These are phyloP conservation scores for Auanema freiburgensis DNA, from an alignment of 2,888 invertebrate species.

Conservation along the genomic window DNA sequence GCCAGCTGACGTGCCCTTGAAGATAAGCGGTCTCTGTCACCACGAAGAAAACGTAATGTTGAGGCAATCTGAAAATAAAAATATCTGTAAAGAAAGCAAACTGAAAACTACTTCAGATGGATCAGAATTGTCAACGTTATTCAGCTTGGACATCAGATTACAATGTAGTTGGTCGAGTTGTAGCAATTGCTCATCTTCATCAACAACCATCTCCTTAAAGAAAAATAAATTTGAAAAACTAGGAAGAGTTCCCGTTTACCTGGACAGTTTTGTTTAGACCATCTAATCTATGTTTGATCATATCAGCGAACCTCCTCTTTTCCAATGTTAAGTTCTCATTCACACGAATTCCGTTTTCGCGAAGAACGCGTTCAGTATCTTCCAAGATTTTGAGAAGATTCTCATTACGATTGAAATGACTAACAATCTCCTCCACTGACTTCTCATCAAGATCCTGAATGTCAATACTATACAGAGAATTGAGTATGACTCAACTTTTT, in stretches of 20 bases:
- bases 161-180: conserved; percentile 50
- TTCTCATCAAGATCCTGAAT: conserved; percentile 24
- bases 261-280: conserved; percentile 39
- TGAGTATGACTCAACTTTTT: conserved; percentile 9
- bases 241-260: conserved; percentile 6
- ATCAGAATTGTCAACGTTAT: background rate
- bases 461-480: background rate
- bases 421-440: conserved; percentile 32
- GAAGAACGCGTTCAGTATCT: conserved; percentile 34
- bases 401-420: conserved; percentile 49
- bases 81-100: background rate
- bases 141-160: conserved; percentile 12
- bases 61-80: conserved; percentile 31
- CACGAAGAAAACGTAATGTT: conserved; percentile 38
- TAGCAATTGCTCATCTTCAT: conserved; percentile 42
- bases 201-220: conserved; percentile 43
- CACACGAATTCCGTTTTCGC: conserved; percentile 36
- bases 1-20: conserved; percentile 42
- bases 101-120: background rate
- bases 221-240: background rate
- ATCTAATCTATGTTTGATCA: conserved; percentile 42
- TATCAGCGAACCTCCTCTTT: conserved; percentile 37
- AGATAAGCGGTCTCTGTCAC: conserved; percentile 39
- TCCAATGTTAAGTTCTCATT: conserved; percentile 26
- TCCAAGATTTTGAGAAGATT: conserved; percentile 33